Percentiles rank a stretch among this genome's conserved stretches.
These are phyloP conservation scores for Pocota personata DNA, from an alignment of 2,888 invertebrate species.

Conservation along the genomic window DNA sequence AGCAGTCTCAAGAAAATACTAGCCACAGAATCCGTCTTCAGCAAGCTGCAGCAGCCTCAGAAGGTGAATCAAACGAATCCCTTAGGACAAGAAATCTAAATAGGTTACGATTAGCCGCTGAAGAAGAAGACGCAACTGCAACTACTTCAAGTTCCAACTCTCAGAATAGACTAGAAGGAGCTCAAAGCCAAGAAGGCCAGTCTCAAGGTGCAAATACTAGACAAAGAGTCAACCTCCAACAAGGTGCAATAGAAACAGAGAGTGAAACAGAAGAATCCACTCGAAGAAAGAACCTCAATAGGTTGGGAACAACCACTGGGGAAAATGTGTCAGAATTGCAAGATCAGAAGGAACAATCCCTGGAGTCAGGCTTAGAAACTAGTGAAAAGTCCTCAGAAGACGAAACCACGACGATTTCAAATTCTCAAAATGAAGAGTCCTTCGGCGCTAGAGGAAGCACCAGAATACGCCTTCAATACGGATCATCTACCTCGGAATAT, in stretches of 20 bases:
- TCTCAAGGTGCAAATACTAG: too few species aligned
- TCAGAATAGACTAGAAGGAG: neutral
- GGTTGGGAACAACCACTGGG: too few species aligned
- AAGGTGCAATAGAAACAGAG: too few species aligned
- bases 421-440: neutral
- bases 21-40: neutral
- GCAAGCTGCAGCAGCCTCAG: neutral
- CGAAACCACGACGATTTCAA: neutral
- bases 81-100: neutral
- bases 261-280: too few species aligned
- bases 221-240: too few species aligned
- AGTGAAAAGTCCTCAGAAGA: neutral
- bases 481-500: neutral
- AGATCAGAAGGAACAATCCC: too few species aligned
- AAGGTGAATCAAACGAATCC: neutral
- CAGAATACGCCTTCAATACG: neutral
- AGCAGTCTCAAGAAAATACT: neutral
- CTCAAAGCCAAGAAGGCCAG: too few species aligned
- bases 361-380: neutral
- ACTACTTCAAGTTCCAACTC: too few species aligned
- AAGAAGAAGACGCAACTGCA: neutral
- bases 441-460: neutral
- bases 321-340: too few species aligned
- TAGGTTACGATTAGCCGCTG: neutral
- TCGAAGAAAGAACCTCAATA: too few species aligned